Evolutionary conservation across 2,888 invertebrate species (phyloP), one percentile per base, ranked within the genome.

Genomic region (Leucophenga maculata): DNA sequence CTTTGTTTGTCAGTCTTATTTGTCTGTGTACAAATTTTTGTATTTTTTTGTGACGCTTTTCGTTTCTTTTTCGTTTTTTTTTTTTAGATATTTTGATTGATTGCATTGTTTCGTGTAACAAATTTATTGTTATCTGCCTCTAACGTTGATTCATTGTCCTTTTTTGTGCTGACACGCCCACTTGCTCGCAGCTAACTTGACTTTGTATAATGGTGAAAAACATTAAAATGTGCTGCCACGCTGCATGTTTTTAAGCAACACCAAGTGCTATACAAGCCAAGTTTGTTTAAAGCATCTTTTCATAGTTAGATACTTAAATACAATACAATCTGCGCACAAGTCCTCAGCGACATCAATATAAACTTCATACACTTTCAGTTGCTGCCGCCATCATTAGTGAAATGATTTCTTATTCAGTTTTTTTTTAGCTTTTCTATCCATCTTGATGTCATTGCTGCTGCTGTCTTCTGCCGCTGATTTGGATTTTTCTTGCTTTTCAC

Each of bases 71-170:
- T 67, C 39, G 8, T 50, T 26, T 66, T 60, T 13, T 52, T n/a
- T 44, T 18, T 50, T n/a, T 77, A 68, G 71, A 71, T 82, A 76
- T 76, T 79, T 83, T 79, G 78, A 81, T 80, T 80, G 80, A 80
- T 80, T 80, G 81, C 75, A 75, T 78, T 80, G 79, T 78, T 80
- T 78, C 79, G 79, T 78, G 83, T 75, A 75, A 73, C 75, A 82
- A 79, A 82, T 81, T 81, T 83, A 80, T 79, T 79, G 68, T 55
- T 55, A 66, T 66, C 48, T 66, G 13, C 9, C 26, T 55, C 26
- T 44, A 18, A 32, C 26, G 65, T 65, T 54, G 48, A 48, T 65
- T 65, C 52, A 50, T 65, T 52, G 52, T 65, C 8, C 22, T 6
- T 48, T 46, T 14, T 48, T 46, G 26, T 48, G n/a, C 44, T 16